phyloP scores from a whole-genome alignment of 2,888 invertebrate genomes.

The Limulus polyphemus region DNA sequence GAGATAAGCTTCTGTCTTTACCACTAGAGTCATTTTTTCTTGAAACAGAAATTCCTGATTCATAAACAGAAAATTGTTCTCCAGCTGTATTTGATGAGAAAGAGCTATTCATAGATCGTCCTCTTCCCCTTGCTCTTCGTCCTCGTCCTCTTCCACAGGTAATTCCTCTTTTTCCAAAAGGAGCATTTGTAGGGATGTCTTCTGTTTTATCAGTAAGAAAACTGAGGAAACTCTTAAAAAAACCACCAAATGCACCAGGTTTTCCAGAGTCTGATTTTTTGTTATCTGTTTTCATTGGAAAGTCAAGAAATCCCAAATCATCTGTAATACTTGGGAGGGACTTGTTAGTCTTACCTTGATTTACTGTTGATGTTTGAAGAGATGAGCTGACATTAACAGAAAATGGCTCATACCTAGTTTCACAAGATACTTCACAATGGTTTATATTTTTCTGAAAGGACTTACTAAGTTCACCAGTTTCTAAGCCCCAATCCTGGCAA shows the following conservation, averaged over 20 bases:
- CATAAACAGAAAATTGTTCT: neutral
- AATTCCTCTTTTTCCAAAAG: neutral
- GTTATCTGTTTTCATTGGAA: conserved; percentile 1
- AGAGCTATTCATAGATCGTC: neutral
- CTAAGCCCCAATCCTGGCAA: too few species aligned
- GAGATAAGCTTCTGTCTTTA: neutral
- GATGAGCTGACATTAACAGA: too few species aligned
- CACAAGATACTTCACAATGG: too few species aligned
- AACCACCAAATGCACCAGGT: conserved; percentile 5
- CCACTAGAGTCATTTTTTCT: neutral
- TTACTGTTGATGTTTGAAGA: too few species aligned
- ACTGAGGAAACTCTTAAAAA: conserved; percentile 21
- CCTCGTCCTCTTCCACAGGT: neutral
- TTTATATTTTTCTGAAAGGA: too few species aligned
- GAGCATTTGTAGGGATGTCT: neutral
- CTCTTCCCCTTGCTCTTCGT: neutral
- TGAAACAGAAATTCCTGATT: neutral
- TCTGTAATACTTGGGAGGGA: conserved; percentile 12
- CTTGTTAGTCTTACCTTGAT: neutral
- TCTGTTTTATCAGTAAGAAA: conserved; percentile 7
- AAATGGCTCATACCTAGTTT: too few species aligned
- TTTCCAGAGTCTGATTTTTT: conserved; percentile 7
- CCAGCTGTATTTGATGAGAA: neutral
- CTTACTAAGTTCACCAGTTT: too few species aligned
- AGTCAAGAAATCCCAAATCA: conserved; percentile 20